Evolutionary conservation across 30 jellyfish, hydroid and myxozoan genomes (phyloP).

Genomic region (Kudoa iwatai): DNA sequence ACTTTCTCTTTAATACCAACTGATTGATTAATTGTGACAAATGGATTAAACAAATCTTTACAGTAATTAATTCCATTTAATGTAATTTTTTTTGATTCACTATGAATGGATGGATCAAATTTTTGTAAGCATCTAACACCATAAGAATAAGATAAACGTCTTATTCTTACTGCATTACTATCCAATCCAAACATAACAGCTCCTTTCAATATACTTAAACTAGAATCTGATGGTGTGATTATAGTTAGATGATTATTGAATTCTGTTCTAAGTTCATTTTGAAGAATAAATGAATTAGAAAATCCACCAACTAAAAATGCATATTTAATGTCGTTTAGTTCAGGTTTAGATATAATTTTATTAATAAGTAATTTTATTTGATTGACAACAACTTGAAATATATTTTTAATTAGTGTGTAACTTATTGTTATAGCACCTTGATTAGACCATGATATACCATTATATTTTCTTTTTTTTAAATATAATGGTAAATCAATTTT

Average conservation of each 20-base stretch:
- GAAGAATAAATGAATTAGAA: conserved; percentile 63
- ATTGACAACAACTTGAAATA: conserved; percentile 22
- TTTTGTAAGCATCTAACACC: conserved; percentile 77
- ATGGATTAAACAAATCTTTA: conserved; percentile 38
- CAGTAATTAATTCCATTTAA: conserved; percentile 66
- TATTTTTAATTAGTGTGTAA: conserved; percentile 16
- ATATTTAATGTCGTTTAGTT: conserved; percentile 10
- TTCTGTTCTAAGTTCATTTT: conserved; percentile 19
- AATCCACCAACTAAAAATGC: conserved; percentile 73
- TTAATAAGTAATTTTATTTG: conserved; percentile 17
- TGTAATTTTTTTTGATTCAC: conserved; percentile 30
- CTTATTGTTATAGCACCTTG: conserved; percentile 58
- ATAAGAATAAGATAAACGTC: conserved; percentile 51
- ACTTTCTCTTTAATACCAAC: conserved; percentile 73
- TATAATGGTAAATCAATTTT: conserved; percentile 24
- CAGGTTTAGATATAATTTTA: conserved; percentile 13
- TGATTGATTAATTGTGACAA: conserved; percentile 47
- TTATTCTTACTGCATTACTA: conserved; percentile 56
- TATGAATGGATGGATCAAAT: conserved; percentile 26
- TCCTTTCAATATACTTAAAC: conserved; percentile 48
- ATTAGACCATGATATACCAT: conserved; percentile 62
- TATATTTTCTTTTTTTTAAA: conserved; percentile 30
- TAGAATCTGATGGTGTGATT: conserved; percentile 61
- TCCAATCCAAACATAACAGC: conserved; percentile 81
- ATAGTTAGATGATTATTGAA: conserved; percentile 30